Evolutionary conservation across 2,888 invertebrate genomes (phyloP).

Genomic region (Coenonympha arcania): DNA sequence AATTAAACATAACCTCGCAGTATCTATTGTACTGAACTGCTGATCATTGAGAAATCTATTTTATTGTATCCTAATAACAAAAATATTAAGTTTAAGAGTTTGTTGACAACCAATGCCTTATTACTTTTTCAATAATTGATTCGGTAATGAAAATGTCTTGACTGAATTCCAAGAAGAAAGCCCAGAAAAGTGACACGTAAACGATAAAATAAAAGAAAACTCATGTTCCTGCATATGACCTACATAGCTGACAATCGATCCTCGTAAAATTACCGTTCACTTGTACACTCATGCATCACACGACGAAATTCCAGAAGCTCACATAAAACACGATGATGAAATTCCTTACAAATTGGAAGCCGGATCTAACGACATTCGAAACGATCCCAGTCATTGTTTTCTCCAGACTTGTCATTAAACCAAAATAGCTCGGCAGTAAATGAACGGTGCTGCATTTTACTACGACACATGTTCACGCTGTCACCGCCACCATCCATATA

Average conservation of each 20-base stretch:
- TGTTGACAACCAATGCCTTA: too few relatives aligned
- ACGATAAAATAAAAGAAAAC: too few relatives aligned
- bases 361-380: conserved; percentile 28
- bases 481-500: conserved; percentile 41
- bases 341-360: conserved; percentile 24
- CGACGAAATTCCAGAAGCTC: conserved; percentile 1
- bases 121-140: too few relatives aligned
- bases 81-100: too few relatives aligned
- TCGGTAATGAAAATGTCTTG: too few relatives aligned
- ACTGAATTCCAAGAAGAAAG: background rate
- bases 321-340: conserved; percentile 18
- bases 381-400: conserved; percentile 37
- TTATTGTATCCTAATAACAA: too few relatives aligned
- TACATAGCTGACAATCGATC: background rate
- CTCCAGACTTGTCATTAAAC: conserved; percentile 53
- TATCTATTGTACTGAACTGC: too few relatives aligned
- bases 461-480: conserved; percentile 61
- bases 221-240: background rate
- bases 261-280: background rate
- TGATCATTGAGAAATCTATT: too few relatives aligned
- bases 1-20: too few relatives aligned
- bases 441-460: conserved; percentile 43
- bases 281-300: background rate
- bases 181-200: too few relatives aligned
- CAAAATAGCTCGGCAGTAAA: conserved; percentile 55